Percentiles rank a stretch among this genome's conserved stretches.
These are phyloP conservation scores for Yoshiicerus persimilis DNA, from an alignment of 1,140 invertebrate genomes.

Conservation along the genomic window DNA sequence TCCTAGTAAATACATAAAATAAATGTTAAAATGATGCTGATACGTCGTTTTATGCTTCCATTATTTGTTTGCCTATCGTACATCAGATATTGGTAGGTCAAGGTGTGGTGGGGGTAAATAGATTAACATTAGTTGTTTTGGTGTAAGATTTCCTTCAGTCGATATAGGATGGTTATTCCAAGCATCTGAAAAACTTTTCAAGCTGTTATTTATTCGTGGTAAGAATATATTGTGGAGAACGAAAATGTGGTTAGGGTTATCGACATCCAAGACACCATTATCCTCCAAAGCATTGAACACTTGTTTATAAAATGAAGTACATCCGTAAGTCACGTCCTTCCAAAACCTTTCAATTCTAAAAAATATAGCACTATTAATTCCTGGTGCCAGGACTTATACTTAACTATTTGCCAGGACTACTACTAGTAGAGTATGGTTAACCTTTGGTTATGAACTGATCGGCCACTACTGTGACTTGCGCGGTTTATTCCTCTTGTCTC, in stretches of 20 bases:
- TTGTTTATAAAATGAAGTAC: background rate
- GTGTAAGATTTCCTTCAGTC: conserved; percentile 25
- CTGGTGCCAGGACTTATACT: no score
- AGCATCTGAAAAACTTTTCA: background rate
- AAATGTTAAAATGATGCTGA: no score
- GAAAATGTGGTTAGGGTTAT: background rate
- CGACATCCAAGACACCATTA: background rate
- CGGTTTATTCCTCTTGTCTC: conserved; percentile 24
- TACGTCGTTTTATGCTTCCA: background rate
- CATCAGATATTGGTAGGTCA: background rate
- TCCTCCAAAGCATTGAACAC: background rate
- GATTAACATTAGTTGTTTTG: conserved; percentile 36
- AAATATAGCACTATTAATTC: background rate
- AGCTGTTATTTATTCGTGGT: conserved; percentile 24
- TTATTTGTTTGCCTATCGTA: no score
- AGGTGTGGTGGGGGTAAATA: background rate
- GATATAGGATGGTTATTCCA: conserved; percentile 44
- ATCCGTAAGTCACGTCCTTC: conserved; percentile 19
- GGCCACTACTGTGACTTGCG: conserved; percentile 38
- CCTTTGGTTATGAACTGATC: conserved; percentile 45
- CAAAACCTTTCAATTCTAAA: conserved; percentile 39
- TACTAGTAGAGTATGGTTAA: no score
- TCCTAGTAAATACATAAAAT: no score
- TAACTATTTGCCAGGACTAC: no score
- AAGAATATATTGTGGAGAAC: conserved; percentile 31